These are phyloP conservation scores for Leptinotarsa rubiginosa DNA, from an alignment of 2,888 invertebrate genomes.

Conservation along the genomic window DNA sequence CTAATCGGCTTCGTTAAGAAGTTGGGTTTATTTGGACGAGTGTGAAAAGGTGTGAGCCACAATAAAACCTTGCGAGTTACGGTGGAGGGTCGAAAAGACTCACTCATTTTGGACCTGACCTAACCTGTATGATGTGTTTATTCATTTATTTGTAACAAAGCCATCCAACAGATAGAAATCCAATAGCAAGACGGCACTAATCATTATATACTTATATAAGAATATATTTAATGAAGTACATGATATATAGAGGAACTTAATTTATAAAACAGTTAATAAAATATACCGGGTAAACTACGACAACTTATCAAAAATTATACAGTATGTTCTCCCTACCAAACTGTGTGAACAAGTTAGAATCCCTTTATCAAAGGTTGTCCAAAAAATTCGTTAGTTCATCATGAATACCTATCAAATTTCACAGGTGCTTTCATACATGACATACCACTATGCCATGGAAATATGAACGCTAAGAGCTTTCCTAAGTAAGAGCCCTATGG, in stretches of 20 bases:
- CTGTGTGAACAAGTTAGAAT: background rate
- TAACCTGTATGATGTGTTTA: no score
- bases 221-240: background rate
- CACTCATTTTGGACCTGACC: no score
- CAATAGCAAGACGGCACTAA: no score
- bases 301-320: background rate
- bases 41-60: no score
- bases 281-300: background rate
- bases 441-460: background rate
- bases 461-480: conserved; percentile 15
- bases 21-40: no score
- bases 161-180: background rate
- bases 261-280: no score
- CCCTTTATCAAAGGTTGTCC: background rate
- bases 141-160: no score
- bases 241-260: conserved; percentile 1
- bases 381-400: background rate
- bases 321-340: background rate
- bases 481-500: no score
- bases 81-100: no score
- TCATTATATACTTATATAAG: background rate
- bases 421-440: background rate
- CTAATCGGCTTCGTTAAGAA: no score
- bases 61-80: no score
- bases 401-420: background rate